Percentiles rank a stretch among this genome's conserved stretches.
Conservation (phyloP, 53 echinoderm and acorn worm species). For the Zoroaster sp. region DNA sequence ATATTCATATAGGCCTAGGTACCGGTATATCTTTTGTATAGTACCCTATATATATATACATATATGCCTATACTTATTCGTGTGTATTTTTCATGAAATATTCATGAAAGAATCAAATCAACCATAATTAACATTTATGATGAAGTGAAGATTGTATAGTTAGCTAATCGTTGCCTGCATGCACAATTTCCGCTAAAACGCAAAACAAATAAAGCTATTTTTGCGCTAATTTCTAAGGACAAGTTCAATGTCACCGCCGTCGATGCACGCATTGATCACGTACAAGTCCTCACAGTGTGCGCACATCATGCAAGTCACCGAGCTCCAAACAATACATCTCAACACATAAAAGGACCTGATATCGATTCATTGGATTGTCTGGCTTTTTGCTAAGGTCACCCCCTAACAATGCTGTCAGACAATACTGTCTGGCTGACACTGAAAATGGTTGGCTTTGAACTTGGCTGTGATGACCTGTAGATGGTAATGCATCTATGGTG, state of each 20-base stretch:
- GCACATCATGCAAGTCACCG: not conserved
- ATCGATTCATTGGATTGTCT: constrained; percentile 21
- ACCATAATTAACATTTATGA: not conserved
- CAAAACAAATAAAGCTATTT: too few relatives aligned
- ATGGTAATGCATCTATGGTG: too few relatives aligned
- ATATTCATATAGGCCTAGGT: too few relatives aligned
- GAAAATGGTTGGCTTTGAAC: constrained; percentile 2
- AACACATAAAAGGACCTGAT: not conserved
- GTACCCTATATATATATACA: not conserved
- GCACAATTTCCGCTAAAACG: too few relatives aligned
- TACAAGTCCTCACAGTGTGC: not conserved
- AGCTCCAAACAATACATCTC: not conserved
- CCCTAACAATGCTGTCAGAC: constrained; percentile 29
- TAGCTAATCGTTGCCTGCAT: too few relatives aligned
- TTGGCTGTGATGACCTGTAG: constrained; percentile 37
- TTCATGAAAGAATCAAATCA: not conserved
- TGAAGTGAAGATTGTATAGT: too few relatives aligned
- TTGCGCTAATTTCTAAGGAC: not conserved
- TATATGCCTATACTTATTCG: not conserved
- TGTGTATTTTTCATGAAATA: not conserved
- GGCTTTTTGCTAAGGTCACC: constrained; percentile 45
- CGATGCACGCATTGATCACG: not conserved
- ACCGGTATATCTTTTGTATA: too few relatives aligned
- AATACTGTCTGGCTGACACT: constrained; percentile 28
- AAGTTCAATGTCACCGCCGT: not conserved